Base-by-base conservation (phyloP, 2,888 invertebrate genomes). In the Cylloceria caligata region DNA sequence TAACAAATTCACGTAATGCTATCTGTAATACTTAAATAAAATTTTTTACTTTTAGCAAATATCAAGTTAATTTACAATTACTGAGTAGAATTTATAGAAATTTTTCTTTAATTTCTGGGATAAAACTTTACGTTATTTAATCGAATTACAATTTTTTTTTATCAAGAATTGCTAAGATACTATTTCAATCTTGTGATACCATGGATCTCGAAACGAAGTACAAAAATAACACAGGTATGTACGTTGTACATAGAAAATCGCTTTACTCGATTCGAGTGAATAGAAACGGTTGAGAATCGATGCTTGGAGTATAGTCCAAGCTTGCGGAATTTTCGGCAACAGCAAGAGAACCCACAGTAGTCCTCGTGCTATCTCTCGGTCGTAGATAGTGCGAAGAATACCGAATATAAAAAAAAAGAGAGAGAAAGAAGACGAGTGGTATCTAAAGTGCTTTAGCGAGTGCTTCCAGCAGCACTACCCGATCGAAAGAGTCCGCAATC, bases 371-470 rank as follows among this genome's bases (percentile, higher is more conserved):
- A 79, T 83, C 76, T 69, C 71, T n/a, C 4, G n/a, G 55, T 52
- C 39, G 39, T 24, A 16, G 39, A 27, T 39, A 27, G 39, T 36
- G 36, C 52, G 36, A 52, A 19, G 55, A 49, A 67, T 27, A 34
- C 27, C 11, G 21, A 67, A 67, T 9, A 52, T 24, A 45, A 36
- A 24, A 47, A 34, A 45, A 36, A 24, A 47, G 72, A 67, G 42
- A 80, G 68, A 67, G 47, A 82, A 79, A 75, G 65, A 4, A 42
- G 67, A 55, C 39, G 39, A n/a, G 78, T 57, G 78, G 68, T 79
- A 82, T 79, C 82, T 82, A 79, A 82, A 82, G 79, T 82, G 75
- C 75, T 71, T 67, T 39, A 55, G 39, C 55, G 39, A 55, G 55
- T 39, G 55, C 69, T 69, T 55, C 55, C 16, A 55, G 52, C 21